Evolutionary conservation across 92 coral and sea anemone genomes (phyloP), one percentile per base, ranked within the genome.

Genomic region (Virgularia gustaviana): DNA sequence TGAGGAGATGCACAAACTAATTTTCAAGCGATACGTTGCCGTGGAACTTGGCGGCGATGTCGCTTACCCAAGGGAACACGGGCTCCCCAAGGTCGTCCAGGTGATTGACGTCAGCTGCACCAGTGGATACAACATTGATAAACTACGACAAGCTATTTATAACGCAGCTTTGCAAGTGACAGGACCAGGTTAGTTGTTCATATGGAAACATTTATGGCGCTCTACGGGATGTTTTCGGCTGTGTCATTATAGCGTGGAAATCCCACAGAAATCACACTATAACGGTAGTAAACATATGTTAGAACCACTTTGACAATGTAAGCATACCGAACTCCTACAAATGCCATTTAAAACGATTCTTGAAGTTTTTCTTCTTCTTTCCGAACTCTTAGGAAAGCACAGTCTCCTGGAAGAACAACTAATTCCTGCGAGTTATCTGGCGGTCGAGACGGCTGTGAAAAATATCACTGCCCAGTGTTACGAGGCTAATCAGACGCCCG

Each of bases 401-500:
- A 78, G 87, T 34, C 87, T 89, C 1, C 60, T 92, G 12, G 76
- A 89, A 49, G 90, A 89, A 63, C 90, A 96, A 22, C 90, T 88
- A 11, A 80, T 92, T 35, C 98, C 98, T 32, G 98, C 96, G 25
- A 92, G 96, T 82, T 92, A 92, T 85, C 85, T 88, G 7, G 86
- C 90, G 6, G 98, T 92, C 28, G 96, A 92, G 76, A 84, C 82
- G 43, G 96, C 88, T 60, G 96, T 92, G 29, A 39, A 72, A 12
- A 88, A 67, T 72, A 80, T 92, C 38, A 79, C 94, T 36, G 84
- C 74, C 24, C 74, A 82, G 13, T 92, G 98, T 77, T 85, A 81
- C 77, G 78, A 72, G 36, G 96, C 90, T 64, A 91, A 92, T 74
- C 98, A 92, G 87, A 89, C 94, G 9, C 98, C 98, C 12, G 96